These are phyloP conservation scores for Nycticryphes semicollaris DNA, from an alignment of 2,113 vertebrate genomes.

Conservation along the genomic window DNA sequence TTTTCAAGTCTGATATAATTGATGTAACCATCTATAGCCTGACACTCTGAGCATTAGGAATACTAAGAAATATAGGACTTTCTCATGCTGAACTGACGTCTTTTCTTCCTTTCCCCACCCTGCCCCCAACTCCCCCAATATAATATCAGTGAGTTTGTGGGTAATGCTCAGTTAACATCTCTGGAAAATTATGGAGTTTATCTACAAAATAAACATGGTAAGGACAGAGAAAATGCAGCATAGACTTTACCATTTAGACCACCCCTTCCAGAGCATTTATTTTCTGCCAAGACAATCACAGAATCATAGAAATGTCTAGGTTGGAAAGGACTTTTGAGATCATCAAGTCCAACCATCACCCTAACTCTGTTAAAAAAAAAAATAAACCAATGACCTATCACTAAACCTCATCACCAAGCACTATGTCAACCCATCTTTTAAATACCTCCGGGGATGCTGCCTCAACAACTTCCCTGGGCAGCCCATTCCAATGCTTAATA, in stretches of 20 bases:
- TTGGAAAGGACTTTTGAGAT: too few relatives aligned
- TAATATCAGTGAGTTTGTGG: not conserved
- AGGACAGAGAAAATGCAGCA: not conserved
- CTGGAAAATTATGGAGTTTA: not conserved
- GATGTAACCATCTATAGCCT: not conserved
- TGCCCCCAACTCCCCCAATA: rapidly evolving
- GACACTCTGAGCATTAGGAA: not conserved
- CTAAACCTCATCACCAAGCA: too few relatives aligned
- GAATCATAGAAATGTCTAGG: too few relatives aligned
- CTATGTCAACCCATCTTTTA: too few relatives aligned
- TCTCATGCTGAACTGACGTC: not conserved
- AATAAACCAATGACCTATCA: too few relatives aligned
- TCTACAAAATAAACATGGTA: not conserved
- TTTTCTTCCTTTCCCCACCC: not conserved
- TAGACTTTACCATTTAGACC: not conserved
- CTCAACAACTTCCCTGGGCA: too few relatives aligned
- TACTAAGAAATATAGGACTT: not conserved
- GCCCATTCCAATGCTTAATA: too few relatives aligned
- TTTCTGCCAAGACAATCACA: not conserved
- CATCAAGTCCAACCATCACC: too few relatives aligned
- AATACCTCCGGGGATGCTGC: too few relatives aligned
- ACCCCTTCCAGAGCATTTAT: not conserved
- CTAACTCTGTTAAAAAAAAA: too few relatives aligned
- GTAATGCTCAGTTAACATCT: not conserved
- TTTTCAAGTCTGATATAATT: conserved; percentile 21